A percentile compares a stretch with the other conserved stretches of the same genome.
Evolutionary conservation across 2,113 vertebrate genomes (phyloP).

Genomic region (Panthera leo): DNA sequence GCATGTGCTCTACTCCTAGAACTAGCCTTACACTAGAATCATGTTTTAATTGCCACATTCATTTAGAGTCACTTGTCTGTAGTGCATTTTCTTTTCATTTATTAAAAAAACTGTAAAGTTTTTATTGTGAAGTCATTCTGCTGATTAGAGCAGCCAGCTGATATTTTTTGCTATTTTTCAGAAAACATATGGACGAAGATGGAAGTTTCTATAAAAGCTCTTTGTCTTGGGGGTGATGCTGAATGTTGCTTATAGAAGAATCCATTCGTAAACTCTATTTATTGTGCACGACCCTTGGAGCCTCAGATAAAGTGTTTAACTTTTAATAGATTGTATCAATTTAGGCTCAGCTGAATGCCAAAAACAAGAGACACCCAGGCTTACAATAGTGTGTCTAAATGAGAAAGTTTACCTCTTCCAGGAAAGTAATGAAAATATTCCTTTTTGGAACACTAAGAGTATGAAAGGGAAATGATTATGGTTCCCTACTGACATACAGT

Average conservation of each 20-base stretch:
- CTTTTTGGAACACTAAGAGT: constrained; percentile 83
- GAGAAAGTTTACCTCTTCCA: constrained; percentile 83
- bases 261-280: constrained; percentile 68
- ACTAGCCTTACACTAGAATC: constrained; percentile 59
- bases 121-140: constrained; percentile 57
- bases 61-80: constrained; percentile 64
- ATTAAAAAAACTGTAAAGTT: constrained; percentile 41
- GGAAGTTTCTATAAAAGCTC: constrained; percentile 64
- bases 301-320: constrained; percentile 78
- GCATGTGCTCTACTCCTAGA: constrained; percentile 62
- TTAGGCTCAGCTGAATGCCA: constrained; percentile 64
- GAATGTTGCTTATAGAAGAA: constrained; percentile 68
- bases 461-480: constrained; percentile 88
- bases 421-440: constrained; percentile 84
- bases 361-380: constrained; percentile 67
- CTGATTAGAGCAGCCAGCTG: constrained; percentile 66
- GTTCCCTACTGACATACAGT: constrained; percentile 85
- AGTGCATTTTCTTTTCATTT: constrained; percentile 66
- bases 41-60: constrained; percentile 72
- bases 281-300: constrained; percentile 58
- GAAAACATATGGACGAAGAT: constrained; percentile 57
- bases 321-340: constrained; percentile 79
- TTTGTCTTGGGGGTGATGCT: constrained; percentile 68
- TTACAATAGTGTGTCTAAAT: constrained; percentile 78
- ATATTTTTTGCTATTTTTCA: constrained; percentile 74